Evolutionary conservation across 1,140 invertebrate genomes (phyloP), one percentile per base, ranked within the genome.

Genomic region (Cyclina sinensis): DNA sequence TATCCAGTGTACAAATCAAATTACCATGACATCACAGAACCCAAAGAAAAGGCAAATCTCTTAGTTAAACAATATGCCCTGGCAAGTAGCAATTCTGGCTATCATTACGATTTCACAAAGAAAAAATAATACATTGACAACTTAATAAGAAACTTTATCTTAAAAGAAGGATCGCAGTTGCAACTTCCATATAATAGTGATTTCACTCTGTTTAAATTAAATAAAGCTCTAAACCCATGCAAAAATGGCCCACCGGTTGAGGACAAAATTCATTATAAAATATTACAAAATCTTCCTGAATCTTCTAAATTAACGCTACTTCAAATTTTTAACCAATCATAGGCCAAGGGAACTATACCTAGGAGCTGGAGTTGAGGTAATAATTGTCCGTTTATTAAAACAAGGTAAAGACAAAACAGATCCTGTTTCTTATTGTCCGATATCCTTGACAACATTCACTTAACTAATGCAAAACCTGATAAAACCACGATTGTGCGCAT

Each of bases 401-500:
- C 39, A 7, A n/a, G 51, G 51, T 79, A 79, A 79, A 79, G 27
- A 35, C 11, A 54, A 48, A 24, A 30, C 48, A 3, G 24, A 46
- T 7, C 74, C 39, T n/a, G 39, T 43, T 18, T 79, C 74, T 14
- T 79, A 79, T 48, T 16, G 73, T 14, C 73, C 73, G 0, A 76
- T 76, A 24, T 76, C 73, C 1, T n/a, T 76, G 3, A 76, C 73
- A 35, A 35, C 73, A 39, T 35, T 76, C 12, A 76, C 24, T 1
- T 35, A 76, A 79, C 43, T 51, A 12, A 79, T 79, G 74, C 43
- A 79, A 30, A 79, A 51, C 21, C 48, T 79, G 74, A 79, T 79
- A 11, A 79, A 79, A 54, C 74, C 74, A 0, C 1, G 39, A 54
- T 43, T 79, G 12, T 46, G 39, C 43, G 14, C 18, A 1, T 51